Conservation (phyloP, 2,797 vertebrate genomes). For the Mus minutoides region DNA sequence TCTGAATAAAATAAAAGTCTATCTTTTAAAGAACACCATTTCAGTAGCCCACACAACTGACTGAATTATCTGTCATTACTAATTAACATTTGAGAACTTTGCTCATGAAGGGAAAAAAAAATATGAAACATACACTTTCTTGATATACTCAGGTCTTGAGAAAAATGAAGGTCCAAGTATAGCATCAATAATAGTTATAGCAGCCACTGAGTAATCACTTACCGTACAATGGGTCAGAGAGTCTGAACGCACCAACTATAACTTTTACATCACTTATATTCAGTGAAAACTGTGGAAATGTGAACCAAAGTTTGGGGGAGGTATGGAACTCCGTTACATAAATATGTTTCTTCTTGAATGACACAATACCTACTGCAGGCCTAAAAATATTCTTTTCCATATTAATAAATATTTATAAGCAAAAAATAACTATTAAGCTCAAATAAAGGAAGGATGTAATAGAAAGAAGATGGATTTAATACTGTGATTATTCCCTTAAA, state of each 20-base stretch:
- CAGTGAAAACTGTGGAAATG: background rate
- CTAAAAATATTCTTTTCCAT: background rate
- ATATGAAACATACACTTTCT: background rate
- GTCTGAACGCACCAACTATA: background rate
- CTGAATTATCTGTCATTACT: background rate
- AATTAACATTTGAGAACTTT: background rate
- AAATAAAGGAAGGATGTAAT: background rate
- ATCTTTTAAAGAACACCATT: background rate
- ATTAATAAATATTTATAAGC: background rate
- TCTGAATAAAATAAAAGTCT: background rate
- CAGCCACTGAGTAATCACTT: background rate
- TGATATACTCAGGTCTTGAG: background rate
- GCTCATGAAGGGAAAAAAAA: background rate
- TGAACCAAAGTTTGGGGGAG: background rate
- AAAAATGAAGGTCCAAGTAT: background rate
- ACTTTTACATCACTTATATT: background rate
- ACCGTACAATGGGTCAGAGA: background rate
- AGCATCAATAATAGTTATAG: background rate
- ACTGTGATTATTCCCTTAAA: background rate
- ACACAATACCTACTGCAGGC: background rate
- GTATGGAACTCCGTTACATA: background rate
- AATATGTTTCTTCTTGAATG: background rate
- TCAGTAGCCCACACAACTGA: conserved; percentile 22
- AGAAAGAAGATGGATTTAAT: background rate
- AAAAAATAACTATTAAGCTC: conserved; percentile 14